Percentiles rank a stretch among this genome's conserved stretches.
Conservation (phyloP, 2,888 invertebrate species). For the Taenaris catops region DNA sequence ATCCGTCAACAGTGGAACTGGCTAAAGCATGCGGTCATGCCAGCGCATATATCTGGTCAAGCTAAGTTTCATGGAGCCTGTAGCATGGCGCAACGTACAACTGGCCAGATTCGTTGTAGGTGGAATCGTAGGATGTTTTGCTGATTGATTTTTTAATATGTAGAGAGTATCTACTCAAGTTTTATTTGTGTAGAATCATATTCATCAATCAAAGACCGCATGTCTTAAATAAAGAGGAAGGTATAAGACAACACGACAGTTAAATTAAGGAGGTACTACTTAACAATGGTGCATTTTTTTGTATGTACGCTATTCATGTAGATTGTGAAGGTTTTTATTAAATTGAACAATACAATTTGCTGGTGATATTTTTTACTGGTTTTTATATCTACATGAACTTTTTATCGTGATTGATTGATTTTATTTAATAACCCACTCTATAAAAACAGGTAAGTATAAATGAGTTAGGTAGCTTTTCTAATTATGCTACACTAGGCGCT, state of each 20-base stretch:
- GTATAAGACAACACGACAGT: conserved; percentile 49
- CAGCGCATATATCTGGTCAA: too few species aligned
- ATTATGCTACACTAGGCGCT: too few species aligned
- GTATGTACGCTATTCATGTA: conserved; percentile 30
- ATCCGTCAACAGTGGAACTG: too few species aligned
- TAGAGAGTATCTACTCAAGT: not conserved
- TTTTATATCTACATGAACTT: not conserved
- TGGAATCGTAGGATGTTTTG: too few species aligned
- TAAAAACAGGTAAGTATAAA: not conserved
- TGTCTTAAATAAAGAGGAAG: conserved; percentile 47
- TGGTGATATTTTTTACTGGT: conserved; percentile 7
- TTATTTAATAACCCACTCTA: conserved; percentile 3
- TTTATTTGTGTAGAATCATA: too few species aligned
- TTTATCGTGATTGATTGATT: conserved; percentile 1
- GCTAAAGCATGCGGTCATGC: too few species aligned
- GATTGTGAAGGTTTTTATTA: conserved; percentile 19
- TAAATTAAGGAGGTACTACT: conserved; percentile 56
- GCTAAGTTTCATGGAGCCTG: too few species aligned
- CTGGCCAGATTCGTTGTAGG: too few species aligned
- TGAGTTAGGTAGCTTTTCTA: not conserved
- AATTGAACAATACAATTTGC: conserved; percentile 10
- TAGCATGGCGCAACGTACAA: too few species aligned
- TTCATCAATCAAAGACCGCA: not conserved
- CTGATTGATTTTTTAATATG: too few species aligned
- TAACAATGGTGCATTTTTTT: conserved; percentile 64